A percentile compares a stretch with the other conserved stretches of the same genome.
Conservation (phyloP, 2,888 invertebrate genomes). For the Drosophila prostipennis region DNA sequence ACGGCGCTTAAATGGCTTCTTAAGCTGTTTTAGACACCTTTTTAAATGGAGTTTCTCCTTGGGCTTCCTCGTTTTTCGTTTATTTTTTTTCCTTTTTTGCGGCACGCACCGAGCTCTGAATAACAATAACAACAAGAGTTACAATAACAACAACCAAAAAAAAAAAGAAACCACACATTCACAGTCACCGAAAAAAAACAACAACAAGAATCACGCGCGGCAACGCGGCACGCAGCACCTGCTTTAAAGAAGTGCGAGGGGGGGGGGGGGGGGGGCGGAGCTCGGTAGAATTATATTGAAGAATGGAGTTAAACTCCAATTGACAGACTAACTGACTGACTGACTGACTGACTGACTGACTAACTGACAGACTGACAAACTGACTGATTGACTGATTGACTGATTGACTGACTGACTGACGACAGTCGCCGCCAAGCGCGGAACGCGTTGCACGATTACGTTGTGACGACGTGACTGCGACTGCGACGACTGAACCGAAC, state of each 20-base stretch:
- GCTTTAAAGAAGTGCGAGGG: not conserved
- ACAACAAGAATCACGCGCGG: constrained; percentile 44
- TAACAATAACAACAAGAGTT: constrained; percentile 6
- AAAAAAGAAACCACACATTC: constrained; percentile 18
- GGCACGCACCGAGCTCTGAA: constrained; percentile 54
- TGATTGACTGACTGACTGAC: constrained; percentile 50
- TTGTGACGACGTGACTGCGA: constrained; percentile 79
- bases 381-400: constrained; percentile 27
- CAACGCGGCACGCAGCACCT: constrained; percentile 43
- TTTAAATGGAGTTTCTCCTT: constrained; percentile 34
- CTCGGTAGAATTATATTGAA: constrained; percentile 6
- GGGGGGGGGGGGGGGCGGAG: not conserved
- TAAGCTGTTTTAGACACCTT: constrained; percentile 65
- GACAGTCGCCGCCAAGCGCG: constrained; percentile 64
- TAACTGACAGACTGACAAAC: constrained; percentile 9
- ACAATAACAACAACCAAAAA: constrained; percentile 5
- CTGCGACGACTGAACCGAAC: constrained; percentile 72
- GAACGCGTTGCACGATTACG: constrained; percentile 65
- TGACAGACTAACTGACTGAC: constrained; percentile 1
- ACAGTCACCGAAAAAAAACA: constrained; percentile 21
- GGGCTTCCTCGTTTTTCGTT: not conserved
- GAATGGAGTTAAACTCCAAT: constrained; percentile 10
- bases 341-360: constrained; percentile 10
- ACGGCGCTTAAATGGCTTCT: constrained; percentile 35
- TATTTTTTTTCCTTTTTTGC: constrained; percentile 8